phyloP scores from a whole-genome alignment of 2,797 vertebrate genomes.

The Sandelia bainsii region DNA sequence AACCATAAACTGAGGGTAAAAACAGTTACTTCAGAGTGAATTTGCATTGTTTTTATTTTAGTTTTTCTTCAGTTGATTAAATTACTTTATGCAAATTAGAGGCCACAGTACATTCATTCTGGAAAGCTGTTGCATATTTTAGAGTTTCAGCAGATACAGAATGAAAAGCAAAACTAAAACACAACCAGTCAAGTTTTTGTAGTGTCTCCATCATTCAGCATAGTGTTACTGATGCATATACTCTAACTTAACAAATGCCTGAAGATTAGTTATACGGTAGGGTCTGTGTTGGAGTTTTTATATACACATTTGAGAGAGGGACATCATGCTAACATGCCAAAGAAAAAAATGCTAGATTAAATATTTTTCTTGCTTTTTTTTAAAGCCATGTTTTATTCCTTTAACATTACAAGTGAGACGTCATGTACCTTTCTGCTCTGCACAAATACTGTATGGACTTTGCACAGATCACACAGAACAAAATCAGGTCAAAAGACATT shows the following conservation, averaged over 20 bases:
- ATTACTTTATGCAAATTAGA: background rate
- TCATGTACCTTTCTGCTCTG: conserved; percentile 30
- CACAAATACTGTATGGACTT: conserved; percentile 58
- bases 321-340: background rate
- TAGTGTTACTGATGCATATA: background rate
- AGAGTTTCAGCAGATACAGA: background rate
- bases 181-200: background rate
- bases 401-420: background rate
- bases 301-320: background rate
- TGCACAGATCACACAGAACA: conserved; percentile 30
- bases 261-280: background rate
- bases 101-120: background rate
- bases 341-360: background rate
- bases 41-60: background rate
- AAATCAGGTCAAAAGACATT: conserved; percentile 42
- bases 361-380: background rate
- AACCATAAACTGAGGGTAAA: conserved; percentile 7
- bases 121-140: background rate
- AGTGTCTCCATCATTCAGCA: background rate
- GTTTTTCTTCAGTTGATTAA: background rate
- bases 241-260: background rate
- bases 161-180: background rate
- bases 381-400: background rate
- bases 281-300: background rate
- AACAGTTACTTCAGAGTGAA: conserved; percentile 1